phyloP scores from a whole-genome alignment of 2,113 vertebrate genomes.

The Myotis yumanensis region DNA sequence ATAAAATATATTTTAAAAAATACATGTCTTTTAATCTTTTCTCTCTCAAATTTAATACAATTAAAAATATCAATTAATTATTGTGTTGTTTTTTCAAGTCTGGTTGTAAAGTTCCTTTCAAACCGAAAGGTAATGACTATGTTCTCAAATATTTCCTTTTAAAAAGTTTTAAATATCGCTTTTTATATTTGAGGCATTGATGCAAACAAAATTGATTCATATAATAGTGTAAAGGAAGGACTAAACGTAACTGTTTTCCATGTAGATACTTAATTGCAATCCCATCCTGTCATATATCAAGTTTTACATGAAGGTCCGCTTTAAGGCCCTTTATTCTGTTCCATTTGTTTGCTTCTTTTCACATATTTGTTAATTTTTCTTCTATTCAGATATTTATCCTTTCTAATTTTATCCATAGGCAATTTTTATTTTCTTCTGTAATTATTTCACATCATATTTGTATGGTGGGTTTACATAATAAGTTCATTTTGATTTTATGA shows the following conservation, averaged over 20 bases:
- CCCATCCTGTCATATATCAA: background rate
- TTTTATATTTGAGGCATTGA: background rate
- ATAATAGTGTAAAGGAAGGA: background rate
- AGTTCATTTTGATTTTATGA: slow-evolving; percentile 18
- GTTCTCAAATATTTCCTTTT: slow-evolving; percentile 12
- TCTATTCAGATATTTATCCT: background rate
- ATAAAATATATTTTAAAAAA: too few species aligned
- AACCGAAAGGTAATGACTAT: background rate
- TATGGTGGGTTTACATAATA: background rate
- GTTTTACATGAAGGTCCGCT: background rate
- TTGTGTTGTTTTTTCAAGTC: background rate
- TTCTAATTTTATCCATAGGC: background rate
- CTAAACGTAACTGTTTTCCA: background rate
- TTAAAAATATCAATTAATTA: background rate
- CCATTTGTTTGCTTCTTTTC: background rate
- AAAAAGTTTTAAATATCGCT: background rate
- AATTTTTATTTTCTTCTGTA: slow-evolving; percentile 14
- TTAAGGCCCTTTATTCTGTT: background rate
- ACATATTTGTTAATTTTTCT: slow-evolving; percentile 6
- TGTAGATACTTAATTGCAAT: background rate
- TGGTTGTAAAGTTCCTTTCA: background rate
- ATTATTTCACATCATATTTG: slow-evolving; percentile 10
- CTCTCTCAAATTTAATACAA: background rate
- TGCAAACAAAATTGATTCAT: background rate
- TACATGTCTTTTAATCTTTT: background rate